Percentiles rank a stretch among this genome's conserved stretches.
These are phyloP conservation scores for Mirza zaza DNA, from an alignment of 2,113 vertebrate genomes.

Conservation along the genomic window DNA sequence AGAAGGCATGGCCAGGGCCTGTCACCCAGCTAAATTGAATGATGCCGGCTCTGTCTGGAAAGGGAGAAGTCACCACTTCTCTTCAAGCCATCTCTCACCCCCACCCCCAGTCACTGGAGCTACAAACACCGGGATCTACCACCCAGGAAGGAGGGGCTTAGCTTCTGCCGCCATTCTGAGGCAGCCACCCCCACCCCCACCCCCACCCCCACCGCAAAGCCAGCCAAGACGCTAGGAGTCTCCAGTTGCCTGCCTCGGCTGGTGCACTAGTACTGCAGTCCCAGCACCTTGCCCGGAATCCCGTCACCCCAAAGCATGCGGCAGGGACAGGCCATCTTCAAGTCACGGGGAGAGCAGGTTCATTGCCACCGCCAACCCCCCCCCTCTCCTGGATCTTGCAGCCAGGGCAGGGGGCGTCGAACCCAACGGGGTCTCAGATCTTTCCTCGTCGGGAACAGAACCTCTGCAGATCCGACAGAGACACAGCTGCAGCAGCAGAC, in stretches of 20 bases:
- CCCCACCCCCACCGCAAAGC: neutral
- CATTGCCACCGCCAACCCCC: neutral
- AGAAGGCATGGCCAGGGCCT: conserved; percentile 41
- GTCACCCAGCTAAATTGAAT: conserved; percentile 44
- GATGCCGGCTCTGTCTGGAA: conserved; percentile 54
- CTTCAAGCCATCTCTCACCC: neutral
- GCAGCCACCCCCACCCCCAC: conserved; percentile 23
- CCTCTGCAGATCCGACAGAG: neutral
- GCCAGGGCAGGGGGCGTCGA: neutral
- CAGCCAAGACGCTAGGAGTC: conserved; percentile 12
- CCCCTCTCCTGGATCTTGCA: neutral
- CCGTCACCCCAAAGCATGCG: neutral
- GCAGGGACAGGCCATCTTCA: neutral
- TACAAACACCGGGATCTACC: neutral
- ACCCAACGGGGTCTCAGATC: neutral
- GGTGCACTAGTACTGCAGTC: neutral
- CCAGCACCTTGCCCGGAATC: neutral
- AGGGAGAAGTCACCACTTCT: conserved; percentile 42
- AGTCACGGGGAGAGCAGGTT: neutral
- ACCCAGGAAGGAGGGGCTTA: conserved; percentile 66
- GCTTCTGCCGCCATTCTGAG: conserved; percentile 65
- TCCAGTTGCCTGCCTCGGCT: neutral
- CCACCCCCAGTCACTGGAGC: neutral
- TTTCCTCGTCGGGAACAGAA: conserved; percentile 10
- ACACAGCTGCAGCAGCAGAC: neutral